These are phyloP conservation scores for Ridgeia piscesae DNA, from an alignment of 1,140 invertebrate genomes.

Conservation along the genomic window DNA sequence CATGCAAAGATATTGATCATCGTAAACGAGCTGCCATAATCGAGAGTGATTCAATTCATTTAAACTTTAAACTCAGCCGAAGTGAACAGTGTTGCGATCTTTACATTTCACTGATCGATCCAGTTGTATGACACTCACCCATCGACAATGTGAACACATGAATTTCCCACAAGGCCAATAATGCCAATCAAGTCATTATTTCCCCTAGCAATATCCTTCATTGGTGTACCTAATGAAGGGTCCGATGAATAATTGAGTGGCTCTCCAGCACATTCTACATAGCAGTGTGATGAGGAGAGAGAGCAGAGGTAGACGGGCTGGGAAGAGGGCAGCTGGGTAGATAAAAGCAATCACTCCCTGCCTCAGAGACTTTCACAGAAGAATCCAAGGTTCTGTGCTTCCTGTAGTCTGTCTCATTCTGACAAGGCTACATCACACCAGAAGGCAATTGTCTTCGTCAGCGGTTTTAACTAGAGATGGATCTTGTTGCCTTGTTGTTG, in stretches of 20 bases:
- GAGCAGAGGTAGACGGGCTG: background rate
- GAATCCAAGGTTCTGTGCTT: background rate
- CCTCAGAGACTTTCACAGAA: background rate
- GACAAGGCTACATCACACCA: background rate
- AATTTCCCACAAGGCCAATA: background rate
- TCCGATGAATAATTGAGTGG: background rate
- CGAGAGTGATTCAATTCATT: background rate
- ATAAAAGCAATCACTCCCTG: background rate
- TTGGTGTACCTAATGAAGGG: background rate
- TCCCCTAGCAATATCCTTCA: slow-evolving; percentile 4
- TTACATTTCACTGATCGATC: background rate
- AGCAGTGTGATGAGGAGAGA: background rate
- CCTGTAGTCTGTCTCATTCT: background rate
- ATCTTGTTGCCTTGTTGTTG: background rate
- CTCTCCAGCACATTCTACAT: background rate
- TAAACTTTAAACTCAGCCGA: background rate
- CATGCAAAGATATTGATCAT: background rate
- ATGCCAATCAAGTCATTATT: slow-evolving; percentile 6
- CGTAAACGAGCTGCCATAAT: background rate
- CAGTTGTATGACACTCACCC: background rate
- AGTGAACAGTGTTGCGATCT: background rate
- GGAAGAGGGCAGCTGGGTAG: background rate
- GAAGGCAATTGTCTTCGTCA: background rate
- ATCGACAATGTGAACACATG: background rate
- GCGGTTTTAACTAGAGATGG: background rate